Percentiles rank a stretch among this genome's conserved stretches.
Conservation (phyloP, 2,113 vertebrate genomes). For the Passer montanus region DNA sequence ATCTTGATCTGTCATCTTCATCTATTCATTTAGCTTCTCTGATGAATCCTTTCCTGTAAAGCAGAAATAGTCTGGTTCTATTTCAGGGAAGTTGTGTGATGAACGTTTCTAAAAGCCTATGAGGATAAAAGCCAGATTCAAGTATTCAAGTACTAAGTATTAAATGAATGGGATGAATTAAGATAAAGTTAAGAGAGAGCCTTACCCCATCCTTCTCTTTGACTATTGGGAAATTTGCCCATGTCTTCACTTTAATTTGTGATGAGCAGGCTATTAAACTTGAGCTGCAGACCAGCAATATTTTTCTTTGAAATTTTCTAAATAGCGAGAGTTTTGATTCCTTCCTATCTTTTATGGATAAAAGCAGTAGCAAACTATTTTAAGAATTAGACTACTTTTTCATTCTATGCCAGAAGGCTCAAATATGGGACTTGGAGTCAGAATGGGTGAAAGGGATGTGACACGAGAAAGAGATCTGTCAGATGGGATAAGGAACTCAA, state of each 20-base stretch:
- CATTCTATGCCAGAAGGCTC: background rate
- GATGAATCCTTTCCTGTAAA: slow-evolving; percentile 42
- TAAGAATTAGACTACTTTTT: background rate
- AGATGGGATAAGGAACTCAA: background rate
- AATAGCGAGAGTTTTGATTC: background rate
- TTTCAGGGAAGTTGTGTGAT: slow-evolving; percentile 29
- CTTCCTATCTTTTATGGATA: background rate
- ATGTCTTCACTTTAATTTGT: background rate
- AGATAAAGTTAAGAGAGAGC: background rate
- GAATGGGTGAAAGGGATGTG: background rate
- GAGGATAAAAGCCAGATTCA: slow-evolving; percentile 11
- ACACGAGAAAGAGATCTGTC: background rate
- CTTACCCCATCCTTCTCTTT: background rate
- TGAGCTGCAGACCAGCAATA: background rate
- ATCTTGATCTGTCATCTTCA: background rate
- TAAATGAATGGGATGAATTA: slow-evolving; percentile 1
- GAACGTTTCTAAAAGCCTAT: background rate
- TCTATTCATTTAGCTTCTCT: background rate
- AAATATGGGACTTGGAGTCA: background rate
- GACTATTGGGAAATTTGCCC: background rate
- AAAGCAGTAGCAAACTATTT: background rate
- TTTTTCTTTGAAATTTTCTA: background rate
- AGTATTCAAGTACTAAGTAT: background rate
- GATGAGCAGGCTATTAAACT: background rate
- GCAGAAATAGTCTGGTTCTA: slow-evolving; percentile 1